Conservation (phyloP, 2,797 vertebrate genomes). For the Tapera naevia region DNA sequence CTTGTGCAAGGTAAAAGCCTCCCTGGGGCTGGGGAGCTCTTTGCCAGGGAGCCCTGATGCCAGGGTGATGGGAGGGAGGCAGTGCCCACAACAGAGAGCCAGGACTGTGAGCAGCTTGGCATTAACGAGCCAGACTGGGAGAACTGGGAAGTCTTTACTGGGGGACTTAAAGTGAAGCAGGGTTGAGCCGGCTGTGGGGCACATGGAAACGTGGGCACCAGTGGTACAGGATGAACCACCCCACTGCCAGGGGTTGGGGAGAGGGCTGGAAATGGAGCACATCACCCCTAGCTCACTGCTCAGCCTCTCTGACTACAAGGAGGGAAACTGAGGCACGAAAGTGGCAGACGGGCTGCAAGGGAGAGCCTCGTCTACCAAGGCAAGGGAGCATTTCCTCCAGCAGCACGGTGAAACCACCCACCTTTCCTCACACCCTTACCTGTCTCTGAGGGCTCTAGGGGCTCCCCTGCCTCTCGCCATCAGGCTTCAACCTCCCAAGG, state of each 20-base stretch:
- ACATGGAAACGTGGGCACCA: accelerated
- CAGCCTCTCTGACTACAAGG: not conserved
- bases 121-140: not conserved
- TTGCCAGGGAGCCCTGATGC: not conserved
- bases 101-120: not conserved
- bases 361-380: not conserved
- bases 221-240: not conserved
- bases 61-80: not conserved
- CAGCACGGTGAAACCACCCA: accelerated
- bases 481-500: not conserved
- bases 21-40: not conserved
- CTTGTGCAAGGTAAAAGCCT: not conserved
- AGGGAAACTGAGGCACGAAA: not conserved
- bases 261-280: accelerated
- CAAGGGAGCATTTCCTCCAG: not conserved
- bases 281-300: not conserved
- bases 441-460: not conserved
- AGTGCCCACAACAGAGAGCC: not conserved
- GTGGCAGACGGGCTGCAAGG: no score
- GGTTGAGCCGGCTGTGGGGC: not conserved
- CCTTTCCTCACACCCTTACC: not conserved
- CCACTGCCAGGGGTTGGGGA: not conserved
- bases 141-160: not conserved
- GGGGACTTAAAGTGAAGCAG: not conserved
- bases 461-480: not conserved